phyloP scores from a whole-genome alignment of 2,113 vertebrate genomes.

The Etheostoma cragini region DNA sequence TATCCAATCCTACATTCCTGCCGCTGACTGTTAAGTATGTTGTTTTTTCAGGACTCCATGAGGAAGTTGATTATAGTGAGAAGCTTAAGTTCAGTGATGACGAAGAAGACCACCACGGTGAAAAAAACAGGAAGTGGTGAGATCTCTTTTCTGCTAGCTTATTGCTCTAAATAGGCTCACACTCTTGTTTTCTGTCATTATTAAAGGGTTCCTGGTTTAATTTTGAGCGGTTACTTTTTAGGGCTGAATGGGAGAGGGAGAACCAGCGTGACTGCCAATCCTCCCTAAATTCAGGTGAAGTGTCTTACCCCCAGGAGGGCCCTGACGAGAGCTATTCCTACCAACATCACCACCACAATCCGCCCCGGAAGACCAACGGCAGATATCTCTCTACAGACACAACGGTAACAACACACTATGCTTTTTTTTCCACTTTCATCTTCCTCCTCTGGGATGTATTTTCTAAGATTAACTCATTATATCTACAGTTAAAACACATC shows the following conservation, averaged over 20 bases:
- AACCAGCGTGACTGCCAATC: conserved; percentile 86
- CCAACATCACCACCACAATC: conserved; percentile 82
- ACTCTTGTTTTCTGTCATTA: background rate
- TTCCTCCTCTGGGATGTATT: conserved; percentile 33
- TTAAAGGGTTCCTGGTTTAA: conserved; percentile 11
- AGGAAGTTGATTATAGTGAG: conserved; percentile 98
- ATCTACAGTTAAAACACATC: conserved; percentile 3
- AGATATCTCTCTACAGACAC: conserved; percentile 86
- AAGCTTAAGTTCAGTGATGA: conserved; percentile 98
- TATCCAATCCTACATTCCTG: background rate
- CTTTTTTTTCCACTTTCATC: conserved; percentile 30
- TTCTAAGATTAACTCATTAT: conserved; percentile 31
- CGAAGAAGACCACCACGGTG: conserved; percentile 89
- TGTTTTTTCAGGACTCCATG: conserved; percentile 89
- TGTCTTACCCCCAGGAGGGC: conserved; percentile 84
- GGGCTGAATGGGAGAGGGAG: conserved; percentile 92
- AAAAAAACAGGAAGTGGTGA: conserved; percentile 92
- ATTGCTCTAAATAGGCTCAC: background rate
- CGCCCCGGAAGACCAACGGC: conserved; percentile 86
- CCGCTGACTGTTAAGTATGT: background rate
- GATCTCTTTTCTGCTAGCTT: conserved; percentile 22
- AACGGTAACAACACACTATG: conserved; percentile 81
- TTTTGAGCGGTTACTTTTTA: conserved; percentile 55
- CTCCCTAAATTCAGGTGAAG: conserved; percentile 90
- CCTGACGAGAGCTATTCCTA: conserved; percentile 85